Evolutionary conservation across 2,888 invertebrate genomes (phyloP), one percentile per base, ranked within the genome.

Genomic region (Platycheirus albimanus): DNA sequence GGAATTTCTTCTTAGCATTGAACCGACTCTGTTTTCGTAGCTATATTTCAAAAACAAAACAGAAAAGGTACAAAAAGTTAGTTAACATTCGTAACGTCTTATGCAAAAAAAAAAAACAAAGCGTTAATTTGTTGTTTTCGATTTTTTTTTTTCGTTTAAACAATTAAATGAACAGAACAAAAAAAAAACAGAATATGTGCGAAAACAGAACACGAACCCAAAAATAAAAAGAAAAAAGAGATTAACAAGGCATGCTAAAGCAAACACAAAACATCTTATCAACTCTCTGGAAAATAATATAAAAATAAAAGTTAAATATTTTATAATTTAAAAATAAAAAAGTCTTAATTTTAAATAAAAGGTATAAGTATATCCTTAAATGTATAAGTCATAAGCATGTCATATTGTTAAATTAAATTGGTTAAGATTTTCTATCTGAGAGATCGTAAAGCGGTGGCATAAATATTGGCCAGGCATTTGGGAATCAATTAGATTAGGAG

Each of bases 1-100:
- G 94, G 91, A 98, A 95, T 91, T 95, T 94, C 89, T 95, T 96
- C 86, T 94, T 94, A 10, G 97, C 96, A 91, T 97, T 95, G 92
- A 97, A 97, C 63, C 94, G 94, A 87, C 94, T 93, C 72, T 94
- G 93, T 91, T 95, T 95, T 86, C 95, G 92, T 88, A 95, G 94
- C 96, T 96, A 90, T 64, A 70, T 66, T n/a, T 56, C 7, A 69
- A 45, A 72, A 63, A 67, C 58, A 72, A 51, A 49, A 66, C 28
- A 20, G 51, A 19, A n/a, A 52, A 67, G 43, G 45, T 11, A 24
- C 10, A 4, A 24, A 8, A 36, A 52, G 61, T 79, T 58, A 74
- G 17, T 64, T 36, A 13, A 38, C 30, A 13, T 45, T 15, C 19
- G 0, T 24, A 11, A 4, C 0, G 7, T 10, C 15, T 47, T 19